These are phyloP conservation scores for Zeuzera pyrina DNA, from an alignment of 2,888 invertebrate genomes.

Conservation along the genomic window DNA sequence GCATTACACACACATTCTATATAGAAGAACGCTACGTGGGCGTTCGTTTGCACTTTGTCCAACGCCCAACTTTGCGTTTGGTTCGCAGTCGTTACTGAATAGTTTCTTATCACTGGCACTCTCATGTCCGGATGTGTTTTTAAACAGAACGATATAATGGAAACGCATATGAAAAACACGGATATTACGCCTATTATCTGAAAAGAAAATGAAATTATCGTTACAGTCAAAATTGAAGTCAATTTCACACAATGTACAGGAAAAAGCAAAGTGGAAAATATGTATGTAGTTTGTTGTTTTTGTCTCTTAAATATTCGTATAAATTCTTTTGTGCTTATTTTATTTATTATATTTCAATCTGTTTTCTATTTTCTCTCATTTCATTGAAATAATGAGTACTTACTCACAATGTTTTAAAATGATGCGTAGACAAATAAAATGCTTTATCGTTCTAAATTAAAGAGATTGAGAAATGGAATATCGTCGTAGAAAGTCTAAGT, in stretches of 20 bases:
- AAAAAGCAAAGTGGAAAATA: no score
- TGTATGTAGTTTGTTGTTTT: no score
- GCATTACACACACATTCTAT: constrained; percentile 99
- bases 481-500: no score
- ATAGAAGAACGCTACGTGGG: constrained; percentile 98
- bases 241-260: constrained; percentile 1
- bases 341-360: no score
- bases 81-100: constrained; percentile 82
- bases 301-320: no score
- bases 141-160: constrained; percentile 98
- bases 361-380: no score
- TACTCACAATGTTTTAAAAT: no score
- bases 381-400: no score
- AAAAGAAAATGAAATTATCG: constrained; percentile 37
- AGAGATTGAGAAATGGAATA: no score
- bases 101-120: constrained; percentile 89
- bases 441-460: no score
- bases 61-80: constrained; percentile 86
- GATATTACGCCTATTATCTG: constrained; percentile 98
- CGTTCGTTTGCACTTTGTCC: constrained; percentile 94
- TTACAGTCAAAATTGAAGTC: background rate
- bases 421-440: no score
- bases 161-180: constrained; percentile 99
- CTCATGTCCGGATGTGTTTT: constrained; percentile 99
- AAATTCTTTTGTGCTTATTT: no score